Percentiles rank a stretch among this genome's conserved stretches.
phyloP scores from a whole-genome alignment of 2,797 vertebrate species.

The Acanthornis magna region DNA sequence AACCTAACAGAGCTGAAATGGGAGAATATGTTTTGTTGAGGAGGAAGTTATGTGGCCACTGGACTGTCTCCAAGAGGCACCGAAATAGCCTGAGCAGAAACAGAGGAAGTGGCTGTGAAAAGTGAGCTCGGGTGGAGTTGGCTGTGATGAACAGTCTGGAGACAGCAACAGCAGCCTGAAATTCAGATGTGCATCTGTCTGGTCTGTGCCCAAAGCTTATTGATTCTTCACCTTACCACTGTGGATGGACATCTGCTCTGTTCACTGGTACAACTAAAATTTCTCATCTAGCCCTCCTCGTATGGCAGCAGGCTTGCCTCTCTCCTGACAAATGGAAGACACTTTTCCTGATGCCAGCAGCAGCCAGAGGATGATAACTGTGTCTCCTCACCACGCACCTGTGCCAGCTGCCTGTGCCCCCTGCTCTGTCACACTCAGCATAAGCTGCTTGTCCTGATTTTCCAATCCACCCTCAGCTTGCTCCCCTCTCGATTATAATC shows the following conservation, averaged over 20 bases:
- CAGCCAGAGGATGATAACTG: not conserved
- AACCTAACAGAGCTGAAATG: not conserved
- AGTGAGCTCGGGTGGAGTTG: constrained; percentile 46
- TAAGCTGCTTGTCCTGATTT: not conserved
- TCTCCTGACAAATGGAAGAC: not conserved
- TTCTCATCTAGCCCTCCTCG: not conserved
- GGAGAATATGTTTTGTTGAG: constrained; percentile 48
- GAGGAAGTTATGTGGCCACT: constrained; percentile 50
- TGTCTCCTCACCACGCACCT: not conserved
- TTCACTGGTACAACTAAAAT: not conserved
- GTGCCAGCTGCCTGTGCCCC: accelerated
- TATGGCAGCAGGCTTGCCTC: not conserved
- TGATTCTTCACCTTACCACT: not conserved
- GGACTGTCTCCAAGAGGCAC: constrained; percentile 43
- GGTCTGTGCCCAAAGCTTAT: not conserved
- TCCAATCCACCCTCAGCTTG: not conserved
- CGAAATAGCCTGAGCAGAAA: constrained; percentile 52
- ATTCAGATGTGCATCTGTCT: not conserved
- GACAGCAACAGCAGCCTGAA: not conserved
- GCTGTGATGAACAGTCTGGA: constrained; percentile 23
- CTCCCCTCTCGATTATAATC: not conserved
- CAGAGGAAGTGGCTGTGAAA: constrained; percentile 58
- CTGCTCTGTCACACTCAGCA: not conserved
- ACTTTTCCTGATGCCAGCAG: not conserved
- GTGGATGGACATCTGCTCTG: not conserved